phyloP scores from a whole-genome alignment of 2,888 invertebrate genomes.

The Platycheirus rosarum region DNA sequence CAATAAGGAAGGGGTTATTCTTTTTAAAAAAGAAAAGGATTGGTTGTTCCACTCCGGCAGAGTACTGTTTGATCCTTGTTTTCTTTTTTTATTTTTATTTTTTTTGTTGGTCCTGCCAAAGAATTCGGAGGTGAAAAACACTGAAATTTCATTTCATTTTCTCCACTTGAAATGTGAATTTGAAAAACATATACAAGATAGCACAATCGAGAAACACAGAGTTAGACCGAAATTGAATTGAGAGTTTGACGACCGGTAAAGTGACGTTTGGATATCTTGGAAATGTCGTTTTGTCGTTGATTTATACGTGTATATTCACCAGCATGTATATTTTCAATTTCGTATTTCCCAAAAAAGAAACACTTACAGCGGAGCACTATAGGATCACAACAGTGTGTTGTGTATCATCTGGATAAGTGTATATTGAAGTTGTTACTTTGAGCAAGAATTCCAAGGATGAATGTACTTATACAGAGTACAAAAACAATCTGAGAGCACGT shows the following conservation, averaged over 20 bases:
- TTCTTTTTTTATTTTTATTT: not conserved
- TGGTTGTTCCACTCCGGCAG: slow-evolving; percentile 18
- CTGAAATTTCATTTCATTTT: slow-evolving; percentile 56
- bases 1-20: slow-evolving; percentile 29
- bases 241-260: slow-evolving; percentile 68
- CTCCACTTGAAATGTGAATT: slow-evolving; percentile 26
- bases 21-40: slow-evolving; percentile 10
- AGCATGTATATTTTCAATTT: slow-evolving; percentile 19
- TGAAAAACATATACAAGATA: not conserved
- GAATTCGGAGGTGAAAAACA: slow-evolving; percentile 64
- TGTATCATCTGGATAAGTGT: slow-evolving; percentile 37
- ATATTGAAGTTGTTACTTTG: slow-evolving; percentile 39
- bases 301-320: slow-evolving; percentile 1
- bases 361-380: slow-evolving; percentile 15
- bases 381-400: slow-evolving; percentile 16
- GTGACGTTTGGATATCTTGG: slow-evolving; percentile 65
- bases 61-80: slow-evolving; percentile 3
- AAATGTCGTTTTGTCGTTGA: slow-evolving; percentile 45
- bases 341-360: slow-evolving; percentile 21
- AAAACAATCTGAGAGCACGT: slow-evolving; percentile 9
- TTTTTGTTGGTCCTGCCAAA: slow-evolving; percentile 1
- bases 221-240: slow-evolving; percentile 52
- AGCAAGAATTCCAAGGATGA: slow-evolving; percentile 1
- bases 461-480: not conserved
- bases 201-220: slow-evolving; percentile 3